Percentiles rank a stretch among this genome's conserved stretches.
Evolutionary conservation across 2,888 invertebrate species (phyloP).

Genomic region (Dryomyza anilis): DNA sequence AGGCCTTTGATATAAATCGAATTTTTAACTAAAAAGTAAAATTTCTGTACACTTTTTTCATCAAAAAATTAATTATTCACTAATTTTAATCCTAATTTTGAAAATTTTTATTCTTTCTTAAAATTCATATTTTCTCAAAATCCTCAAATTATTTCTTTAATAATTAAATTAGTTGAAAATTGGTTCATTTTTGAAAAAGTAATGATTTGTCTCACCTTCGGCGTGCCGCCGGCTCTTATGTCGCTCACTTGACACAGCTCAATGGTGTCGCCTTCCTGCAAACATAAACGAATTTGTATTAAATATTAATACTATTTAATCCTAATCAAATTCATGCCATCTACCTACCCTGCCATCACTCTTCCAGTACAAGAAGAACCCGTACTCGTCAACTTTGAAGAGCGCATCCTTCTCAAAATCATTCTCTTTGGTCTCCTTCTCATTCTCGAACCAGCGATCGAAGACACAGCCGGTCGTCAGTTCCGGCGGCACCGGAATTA

Average conservation of each 20-base stretch:
- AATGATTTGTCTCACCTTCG: conserved; percentile 76
- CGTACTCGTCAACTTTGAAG: conserved; percentile 96
- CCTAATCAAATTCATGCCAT: not conserved
- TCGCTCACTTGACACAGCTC: conserved; percentile 99
- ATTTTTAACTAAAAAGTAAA: no score
- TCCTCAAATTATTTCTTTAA: no score
- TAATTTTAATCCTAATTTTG: no score
- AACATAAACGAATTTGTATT: conserved; percentile 44
- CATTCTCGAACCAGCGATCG: conserved; percentile 95
- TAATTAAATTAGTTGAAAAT: no score
- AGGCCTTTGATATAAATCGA: no score
- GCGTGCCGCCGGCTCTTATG: conserved; percentile 89
- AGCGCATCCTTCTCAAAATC: conserved; percentile 86
- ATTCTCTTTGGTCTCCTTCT: conserved; percentile 80
- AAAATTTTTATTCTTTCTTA: no score
- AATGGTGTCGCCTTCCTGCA: conserved; percentile 96
- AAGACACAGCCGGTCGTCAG: conserved; percentile 81
- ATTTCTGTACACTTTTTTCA: no score
- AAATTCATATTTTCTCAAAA: no score
- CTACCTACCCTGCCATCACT: conserved; percentile 85
- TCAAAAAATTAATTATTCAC: no score
- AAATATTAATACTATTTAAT: not conserved
- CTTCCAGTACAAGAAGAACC: conserved; percentile 98
- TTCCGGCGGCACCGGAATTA: conserved; percentile 88
- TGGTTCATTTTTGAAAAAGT: no score